Percentiles rank a stretch among this genome's conserved stretches.
These are phyloP conservation scores for Cheilosia grossa DNA, from an alignment of 2,888 invertebrate genomes.

Conservation along the genomic window DNA sequence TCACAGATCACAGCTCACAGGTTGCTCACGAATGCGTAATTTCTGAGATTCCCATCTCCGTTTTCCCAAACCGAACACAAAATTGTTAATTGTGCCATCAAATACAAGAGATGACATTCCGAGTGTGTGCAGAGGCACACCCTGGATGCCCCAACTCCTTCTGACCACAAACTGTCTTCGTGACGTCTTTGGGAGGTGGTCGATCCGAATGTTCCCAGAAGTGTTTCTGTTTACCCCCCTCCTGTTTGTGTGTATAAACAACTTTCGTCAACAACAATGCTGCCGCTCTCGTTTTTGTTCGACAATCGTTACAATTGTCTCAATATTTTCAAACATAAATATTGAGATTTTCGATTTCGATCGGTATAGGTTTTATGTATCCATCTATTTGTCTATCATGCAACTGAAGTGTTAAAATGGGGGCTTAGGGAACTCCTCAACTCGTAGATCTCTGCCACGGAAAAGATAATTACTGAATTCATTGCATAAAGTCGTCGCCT, in stretches of 20 bases:
- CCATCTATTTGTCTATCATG: slow-evolving; percentile 32
- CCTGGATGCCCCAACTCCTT: slow-evolving; percentile 16
- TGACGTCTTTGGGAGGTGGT: slow-evolving; percentile 45
- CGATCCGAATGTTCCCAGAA: slow-evolving; percentile 70
- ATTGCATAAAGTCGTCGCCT: slow-evolving; percentile 25
- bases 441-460: slow-evolving; percentile 56
- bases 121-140: slow-evolving; percentile 1
- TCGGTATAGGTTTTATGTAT: slow-evolving; percentile 43
- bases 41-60: slow-evolving; percentile 44
- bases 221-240: too few relatives aligned
- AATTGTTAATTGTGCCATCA: slow-evolving; percentile 74
- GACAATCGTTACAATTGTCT: slow-evolving; percentile 77
- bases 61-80: slow-evolving; percentile 48
- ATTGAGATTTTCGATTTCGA: slow-evolving; percentile 56
- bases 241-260: slow-evolving; percentile 16
- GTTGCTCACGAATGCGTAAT: slow-evolving; percentile 10
- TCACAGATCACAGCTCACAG: too few relatives aligned
- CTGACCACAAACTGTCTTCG: slow-evolving; percentile 26
- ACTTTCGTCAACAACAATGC: slow-evolving; percentile 49
- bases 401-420: slow-evolving; percentile 72
- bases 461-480: slow-evolving; percentile 72
- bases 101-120: slow-evolving; percentile 62
- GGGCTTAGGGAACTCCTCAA: slow-evolving; percentile 50
- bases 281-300: slow-evolving; percentile 66
- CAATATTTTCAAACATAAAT: slow-evolving; percentile 76